A percentile compares a stretch with the other conserved stretches of the same genome.
Evolutionary conservation across 2,888 invertebrate genomes (phyloP).

Genomic region (Argynnis bischoffii): DNA sequence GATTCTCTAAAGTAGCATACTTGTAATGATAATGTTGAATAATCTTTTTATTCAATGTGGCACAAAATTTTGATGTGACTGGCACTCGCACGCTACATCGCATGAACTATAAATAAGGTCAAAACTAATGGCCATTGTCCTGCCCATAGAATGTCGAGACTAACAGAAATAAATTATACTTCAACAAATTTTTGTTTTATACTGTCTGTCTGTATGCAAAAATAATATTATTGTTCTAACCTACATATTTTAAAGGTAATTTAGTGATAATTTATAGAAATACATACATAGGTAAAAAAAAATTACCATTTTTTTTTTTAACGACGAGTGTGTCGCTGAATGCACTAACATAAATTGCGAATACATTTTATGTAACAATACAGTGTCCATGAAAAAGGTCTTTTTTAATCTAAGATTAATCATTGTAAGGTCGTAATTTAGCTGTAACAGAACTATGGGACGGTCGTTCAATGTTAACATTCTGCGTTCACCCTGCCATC

Average conservation of each 20-base stretch:
- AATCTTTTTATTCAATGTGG: not conserved
- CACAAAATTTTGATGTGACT: not conserved
- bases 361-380: not conserved
- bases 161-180: slow-evolving; percentile 5
- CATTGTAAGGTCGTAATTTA: slow-evolving; percentile 17
- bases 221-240: not conserved
- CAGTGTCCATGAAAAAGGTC: slow-evolving; percentile 9
- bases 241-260: no score
- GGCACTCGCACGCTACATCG: slow-evolving; percentile 17
- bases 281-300: no score
- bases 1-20: no score
- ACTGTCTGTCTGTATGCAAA: not conserved
- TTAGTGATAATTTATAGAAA: no score
- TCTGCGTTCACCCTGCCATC: slow-evolving; percentile 20
- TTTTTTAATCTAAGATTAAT: slow-evolving; percentile 16
- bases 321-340: no score
- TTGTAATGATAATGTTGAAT: no score
- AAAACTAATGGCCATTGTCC: slow-evolving; percentile 15
- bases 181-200: not conserved
- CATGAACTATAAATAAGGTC: slow-evolving; percentile 21
- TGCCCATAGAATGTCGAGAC: slow-evolving; percentile 3
- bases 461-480: slow-evolving; percentile 23
- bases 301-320: no score
- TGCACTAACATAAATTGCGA: not conserved
- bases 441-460: slow-evolving; percentile 24